phyloP scores from a whole-genome alignment of 2,888 invertebrate genomes.

The Cetonia aurata region DNA sequence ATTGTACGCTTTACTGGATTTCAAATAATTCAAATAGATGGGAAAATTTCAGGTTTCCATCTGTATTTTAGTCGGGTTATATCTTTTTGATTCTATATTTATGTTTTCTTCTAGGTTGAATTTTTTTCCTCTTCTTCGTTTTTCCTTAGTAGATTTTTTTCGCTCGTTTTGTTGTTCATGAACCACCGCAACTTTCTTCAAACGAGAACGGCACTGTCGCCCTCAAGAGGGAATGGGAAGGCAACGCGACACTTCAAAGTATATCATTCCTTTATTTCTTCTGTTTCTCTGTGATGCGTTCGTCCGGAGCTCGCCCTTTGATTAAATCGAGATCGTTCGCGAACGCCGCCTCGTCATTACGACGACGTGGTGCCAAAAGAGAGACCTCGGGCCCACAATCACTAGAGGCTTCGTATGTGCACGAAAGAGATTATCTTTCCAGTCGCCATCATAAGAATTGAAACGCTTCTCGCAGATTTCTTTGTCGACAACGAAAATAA shows the following conservation, averaged over 20 bases:
- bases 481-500: too few relatives aligned
- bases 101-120: background rate
- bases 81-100: background rate
- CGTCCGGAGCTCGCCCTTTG: background rate
- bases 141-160: background rate
- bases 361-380: background rate
- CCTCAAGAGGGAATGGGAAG: background rate
- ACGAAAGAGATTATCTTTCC: background rate
- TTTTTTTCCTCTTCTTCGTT: background rate
- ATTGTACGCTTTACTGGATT: too few relatives aligned
- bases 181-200: background rate
- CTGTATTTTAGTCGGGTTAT: background rate
- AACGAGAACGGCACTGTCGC: conserved; percentile 12
- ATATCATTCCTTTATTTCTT: conserved; percentile 19
- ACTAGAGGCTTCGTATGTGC: background rate
- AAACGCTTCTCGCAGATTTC: background rate
- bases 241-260: conserved; percentile 21
- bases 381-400: background rate
- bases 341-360: background rate
- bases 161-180: background rate
- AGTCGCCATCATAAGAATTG: background rate
- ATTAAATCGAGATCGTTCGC: conserved; percentile 13
- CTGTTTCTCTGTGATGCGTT: conserved; percentile 19
- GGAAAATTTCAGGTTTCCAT: background rate
- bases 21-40: too few relatives aligned